Evolutionary conservation across 2,797 vertebrate species (phyloP).

Genomic region (Typhlichthys eigenmanni): DNA sequence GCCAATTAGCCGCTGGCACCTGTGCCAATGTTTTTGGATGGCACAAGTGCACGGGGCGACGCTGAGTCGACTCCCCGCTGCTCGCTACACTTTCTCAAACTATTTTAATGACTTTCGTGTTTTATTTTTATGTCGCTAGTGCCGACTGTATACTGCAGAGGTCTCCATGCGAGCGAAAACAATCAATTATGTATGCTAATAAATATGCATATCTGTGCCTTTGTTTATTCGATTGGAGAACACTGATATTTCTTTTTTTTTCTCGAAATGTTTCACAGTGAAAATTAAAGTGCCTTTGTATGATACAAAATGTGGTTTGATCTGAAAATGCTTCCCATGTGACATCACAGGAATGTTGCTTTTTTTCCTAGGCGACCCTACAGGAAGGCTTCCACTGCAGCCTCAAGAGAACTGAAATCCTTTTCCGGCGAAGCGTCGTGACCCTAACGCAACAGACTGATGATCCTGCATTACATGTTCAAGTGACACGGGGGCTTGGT

Average conservation of each 20-base stretch:
- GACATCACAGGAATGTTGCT: conserved; percentile 56
- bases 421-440: conserved; percentile 60
- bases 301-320: neutral
- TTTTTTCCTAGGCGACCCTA: conserved; percentile 32
- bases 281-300: conserved; percentile 41
- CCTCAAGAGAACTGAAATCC: conserved; percentile 55
- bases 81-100: conserved; percentile 54
- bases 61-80: conserved; percentile 47
- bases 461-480: conserved; percentile 62
- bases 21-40: conserved; percentile 44
- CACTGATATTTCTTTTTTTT: conserved; percentile 62
- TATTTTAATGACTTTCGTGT: conserved; percentile 72
- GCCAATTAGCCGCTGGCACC: conserved; percentile 67
- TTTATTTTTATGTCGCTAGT: conserved; percentile 76
- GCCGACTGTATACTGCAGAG: conserved; percentile 70
- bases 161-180: conserved; percentile 72
- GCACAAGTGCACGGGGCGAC: conserved; percentile 14
- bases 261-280: conserved; percentile 54
- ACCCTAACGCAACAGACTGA: conserved; percentile 60
- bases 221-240: conserved; percentile 73
- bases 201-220: conserved; percentile 77
- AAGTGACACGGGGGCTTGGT: conserved; percentile 52
- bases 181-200: conserved; percentile 76
- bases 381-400: conserved; percentile 51
- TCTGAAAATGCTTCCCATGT: conserved; percentile 51